Evolutionary conservation across 2,888 invertebrate genomes (phyloP).

Genomic region (Drosophila lutescens): DNA sequence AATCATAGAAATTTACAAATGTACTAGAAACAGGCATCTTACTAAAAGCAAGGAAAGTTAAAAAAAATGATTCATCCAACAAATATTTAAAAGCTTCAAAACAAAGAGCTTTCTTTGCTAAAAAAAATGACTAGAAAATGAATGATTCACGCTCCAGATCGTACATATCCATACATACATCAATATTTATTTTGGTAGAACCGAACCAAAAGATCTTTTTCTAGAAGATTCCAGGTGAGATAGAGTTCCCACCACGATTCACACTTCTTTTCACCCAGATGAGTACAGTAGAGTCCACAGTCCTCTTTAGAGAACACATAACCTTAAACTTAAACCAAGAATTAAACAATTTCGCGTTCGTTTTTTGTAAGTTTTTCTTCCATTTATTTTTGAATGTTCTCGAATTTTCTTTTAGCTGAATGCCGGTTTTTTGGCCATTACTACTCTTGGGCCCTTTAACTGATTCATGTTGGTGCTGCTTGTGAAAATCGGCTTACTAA

Average conservation of each 20-base stretch:
- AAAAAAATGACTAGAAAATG: not conserved
- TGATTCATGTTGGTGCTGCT: constrained; percentile 22
- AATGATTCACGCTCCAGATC: constrained; percentile 3
- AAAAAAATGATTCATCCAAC: not conserved
- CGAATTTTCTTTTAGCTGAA: constrained; percentile 57
- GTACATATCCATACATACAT: not conserved
- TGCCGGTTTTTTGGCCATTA: constrained; percentile 22
- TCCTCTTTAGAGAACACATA: constrained; percentile 7
- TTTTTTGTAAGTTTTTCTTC: constrained; percentile 52
- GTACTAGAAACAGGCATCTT: not conserved
- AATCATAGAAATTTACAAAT: not conserved
- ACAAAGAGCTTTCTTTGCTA: not conserved
- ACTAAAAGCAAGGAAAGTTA: not conserved
- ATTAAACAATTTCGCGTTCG: constrained; percentile 17
- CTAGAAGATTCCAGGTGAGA: not conserved
- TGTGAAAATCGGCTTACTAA: constrained; percentile 1
- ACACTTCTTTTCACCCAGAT: not conserved
- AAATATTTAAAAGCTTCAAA: not conserved
- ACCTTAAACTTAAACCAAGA: constrained; percentile 4
- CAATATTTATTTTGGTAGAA: not conserved
- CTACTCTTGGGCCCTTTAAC: constrained; percentile 30
- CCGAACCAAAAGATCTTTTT: not conserved
- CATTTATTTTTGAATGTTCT: constrained; percentile 73
- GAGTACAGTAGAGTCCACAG: not conserved
- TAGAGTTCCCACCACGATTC: not conserved